phyloP scores from a whole-genome alignment of 30 jellyfish, hydroid and myxozoan species.

The Aurelia sp. region DNA sequence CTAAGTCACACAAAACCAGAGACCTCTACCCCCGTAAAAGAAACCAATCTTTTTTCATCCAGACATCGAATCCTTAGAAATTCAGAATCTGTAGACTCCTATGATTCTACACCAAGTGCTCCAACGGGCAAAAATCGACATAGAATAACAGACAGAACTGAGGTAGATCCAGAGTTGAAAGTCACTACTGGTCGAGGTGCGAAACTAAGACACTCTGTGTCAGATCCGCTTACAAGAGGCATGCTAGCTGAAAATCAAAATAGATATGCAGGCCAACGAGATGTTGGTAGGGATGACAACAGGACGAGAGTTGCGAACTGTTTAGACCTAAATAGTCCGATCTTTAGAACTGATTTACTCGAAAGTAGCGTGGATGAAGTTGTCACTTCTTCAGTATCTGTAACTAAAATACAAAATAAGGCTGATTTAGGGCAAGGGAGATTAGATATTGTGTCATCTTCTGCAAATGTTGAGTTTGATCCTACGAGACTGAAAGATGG shows the following conservation, averaged over 20 bases:
- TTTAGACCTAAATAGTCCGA: background rate
- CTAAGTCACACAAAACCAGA: background rate
- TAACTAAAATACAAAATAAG: background rate
- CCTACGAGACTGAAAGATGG: constrained; percentile 26
- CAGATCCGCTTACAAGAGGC: constrained; percentile 44
- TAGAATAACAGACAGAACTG: constrained; percentile 41
- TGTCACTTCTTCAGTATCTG: background rate
- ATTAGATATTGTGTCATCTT: background rate
- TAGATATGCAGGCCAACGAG: background rate
- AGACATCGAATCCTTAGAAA: constrained; percentile 67
- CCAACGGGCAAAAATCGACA: constrained; percentile 25
- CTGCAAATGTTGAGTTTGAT: constrained; percentile 36
- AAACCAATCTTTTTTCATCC: constrained; percentile 38
- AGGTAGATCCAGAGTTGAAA: constrained; percentile 4
- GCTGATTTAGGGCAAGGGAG: background rate
- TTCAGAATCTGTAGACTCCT: constrained; percentile 9
- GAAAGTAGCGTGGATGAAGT: constrained; percentile 49
- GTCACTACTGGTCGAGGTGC: constrained; percentile 16
- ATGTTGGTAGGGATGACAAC: background rate
- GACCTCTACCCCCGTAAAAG: background rate
- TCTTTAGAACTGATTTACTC: constrained; percentile 17
- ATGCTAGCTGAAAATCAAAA: background rate
- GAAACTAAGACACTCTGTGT: constrained; percentile 30
- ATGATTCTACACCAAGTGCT: background rate
- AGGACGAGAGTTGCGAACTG: background rate